Conservation (phyloP, 2,888 invertebrate genomes). For the Endotricha flammealis region DNA sequence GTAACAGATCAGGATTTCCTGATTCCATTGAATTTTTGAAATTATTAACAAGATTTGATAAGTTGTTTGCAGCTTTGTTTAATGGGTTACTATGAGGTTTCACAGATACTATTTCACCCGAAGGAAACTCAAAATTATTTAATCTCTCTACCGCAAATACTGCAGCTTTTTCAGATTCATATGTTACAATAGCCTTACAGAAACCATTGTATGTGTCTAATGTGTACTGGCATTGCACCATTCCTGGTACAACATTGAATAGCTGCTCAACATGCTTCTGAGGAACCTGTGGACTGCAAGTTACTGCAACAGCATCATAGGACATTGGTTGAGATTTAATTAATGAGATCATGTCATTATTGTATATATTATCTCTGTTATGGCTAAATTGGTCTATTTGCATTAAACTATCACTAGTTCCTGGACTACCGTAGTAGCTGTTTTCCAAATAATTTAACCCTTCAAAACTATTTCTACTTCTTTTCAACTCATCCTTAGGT, state of each 20-base stretch:
- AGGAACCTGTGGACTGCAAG: constrained; percentile 83
- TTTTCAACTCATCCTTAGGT: constrained; percentile 80
- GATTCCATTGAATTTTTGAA: constrained; percentile 56
- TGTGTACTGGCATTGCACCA: constrained; percentile 62
- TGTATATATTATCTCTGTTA: constrained; percentile 22
- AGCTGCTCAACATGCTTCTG: constrained; percentile 89
- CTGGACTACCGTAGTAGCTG: no score
- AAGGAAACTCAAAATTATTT: constrained; percentile 95
- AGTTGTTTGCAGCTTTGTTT: constrained; percentile 52
- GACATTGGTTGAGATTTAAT: constrained; percentile 52
- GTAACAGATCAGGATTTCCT: constrained; percentile 75
- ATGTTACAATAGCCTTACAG: constrained; percentile 58
- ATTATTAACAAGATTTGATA: constrained; percentile 53
- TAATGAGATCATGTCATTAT: constrained; percentile 28
- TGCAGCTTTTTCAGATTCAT: constrained; percentile 53
- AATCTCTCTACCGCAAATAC: constrained; percentile 88
- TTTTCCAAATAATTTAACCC: constrained; percentile 6
- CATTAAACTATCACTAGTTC: constrained; percentile 26
- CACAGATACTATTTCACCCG: constrained; percentile 89
- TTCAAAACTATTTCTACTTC: constrained; percentile 48
- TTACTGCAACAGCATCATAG: constrained; percentile 82
- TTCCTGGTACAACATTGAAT: constrained; percentile 89
- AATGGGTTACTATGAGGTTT: constrained; percentile 78
- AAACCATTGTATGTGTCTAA: constrained; percentile 66
- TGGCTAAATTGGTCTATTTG: constrained; percentile 20